A percentile compares a stretch with the other conserved stretches of the same genome.
Evolutionary conservation across 2,113 vertebrate species (phyloP).

Genomic region (Oreochromis aureus): DNA sequence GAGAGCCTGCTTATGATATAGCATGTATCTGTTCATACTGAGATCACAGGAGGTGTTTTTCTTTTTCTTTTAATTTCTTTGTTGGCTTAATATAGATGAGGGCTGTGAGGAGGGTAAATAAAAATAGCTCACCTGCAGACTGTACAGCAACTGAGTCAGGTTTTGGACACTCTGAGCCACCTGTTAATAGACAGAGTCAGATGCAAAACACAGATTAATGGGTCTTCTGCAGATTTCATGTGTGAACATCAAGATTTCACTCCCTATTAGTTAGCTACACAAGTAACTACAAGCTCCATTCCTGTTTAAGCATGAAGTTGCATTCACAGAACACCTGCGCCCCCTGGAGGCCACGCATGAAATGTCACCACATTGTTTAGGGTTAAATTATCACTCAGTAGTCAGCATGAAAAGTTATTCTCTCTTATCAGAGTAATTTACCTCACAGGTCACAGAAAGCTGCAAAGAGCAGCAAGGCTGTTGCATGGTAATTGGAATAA

Average conservation of each 20-base stretch:
- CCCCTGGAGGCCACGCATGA: slow-evolving; percentile 5
- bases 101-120: background rate
- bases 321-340: background rate
- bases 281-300: background rate
- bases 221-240: background rate
- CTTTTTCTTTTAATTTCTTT: background rate
- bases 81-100: background rate
- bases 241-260: background rate
- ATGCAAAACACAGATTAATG: background rate
- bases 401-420: background rate
- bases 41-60: background rate
- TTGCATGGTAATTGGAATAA: slow-evolving; percentile 31
- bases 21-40: background rate
- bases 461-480: slow-evolving; percentile 25
- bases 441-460: slow-evolving; percentile 42
- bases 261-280: background rate
- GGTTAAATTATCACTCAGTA: background rate
- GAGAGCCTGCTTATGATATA: background rate
- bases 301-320: background rate
- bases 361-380: background rate
- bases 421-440: slow-evolving; percentile 22
- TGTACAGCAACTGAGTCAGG: slow-evolving; percentile 88
- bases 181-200: slow-evolving; percentile 54
- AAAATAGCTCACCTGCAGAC: slow-evolving; percentile 83
- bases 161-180: slow-evolving; percentile 87